Percentiles rank a stretch among this genome's conserved stretches.
These are phyloP conservation scores for Microcebus murinus DNA, from an alignment of 2,113 vertebrate genomes.

Conservation along the genomic window DNA sequence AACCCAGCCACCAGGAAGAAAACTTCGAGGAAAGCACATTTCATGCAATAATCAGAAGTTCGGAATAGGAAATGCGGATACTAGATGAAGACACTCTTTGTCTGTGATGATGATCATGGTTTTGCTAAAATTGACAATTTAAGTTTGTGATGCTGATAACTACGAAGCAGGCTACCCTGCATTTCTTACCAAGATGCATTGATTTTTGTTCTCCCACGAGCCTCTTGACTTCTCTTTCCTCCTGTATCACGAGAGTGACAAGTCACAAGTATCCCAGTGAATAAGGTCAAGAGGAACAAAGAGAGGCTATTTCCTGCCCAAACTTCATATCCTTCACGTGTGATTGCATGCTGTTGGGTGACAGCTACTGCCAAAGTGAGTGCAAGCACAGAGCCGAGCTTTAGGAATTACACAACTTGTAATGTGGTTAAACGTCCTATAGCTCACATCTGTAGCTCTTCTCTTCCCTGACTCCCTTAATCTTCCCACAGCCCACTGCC, in stretches of 20 bases:
- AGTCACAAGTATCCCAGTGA: conserved; percentile 70
- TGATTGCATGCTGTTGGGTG: background rate
- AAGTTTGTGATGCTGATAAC: background rate
- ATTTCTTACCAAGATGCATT: conserved; percentile 24
- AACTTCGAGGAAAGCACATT: conserved; percentile 45
- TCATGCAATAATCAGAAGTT: conserved; percentile 40
- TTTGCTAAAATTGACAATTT: conserved; percentile 51
- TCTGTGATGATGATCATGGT: conserved; percentile 51
- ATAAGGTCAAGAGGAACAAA: conserved; percentile 77
- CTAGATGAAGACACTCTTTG: conserved; percentile 32
- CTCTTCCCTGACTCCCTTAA: background rate
- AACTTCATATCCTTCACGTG: conserved; percentile 21
- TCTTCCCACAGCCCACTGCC: background rate
- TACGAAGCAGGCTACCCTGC: background rate
- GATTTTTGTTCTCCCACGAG: conserved; percentile 54
- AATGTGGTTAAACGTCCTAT: background rate
- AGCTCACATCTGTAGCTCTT: background rate
- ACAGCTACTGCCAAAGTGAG: background rate
- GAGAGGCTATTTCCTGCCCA: conserved; percentile 75
- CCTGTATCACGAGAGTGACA: conserved; percentile 66
- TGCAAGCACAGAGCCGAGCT: background rate
- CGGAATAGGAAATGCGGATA: conserved; percentile 29
- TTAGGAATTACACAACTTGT: background rate
- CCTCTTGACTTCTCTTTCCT: conserved; percentile 66
- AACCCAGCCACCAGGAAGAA: conserved; percentile 41